These are phyloP conservation scores for Drosophila falleni DNA, from an alignment of 2,888 invertebrate species.

Conservation along the genomic window DNA sequence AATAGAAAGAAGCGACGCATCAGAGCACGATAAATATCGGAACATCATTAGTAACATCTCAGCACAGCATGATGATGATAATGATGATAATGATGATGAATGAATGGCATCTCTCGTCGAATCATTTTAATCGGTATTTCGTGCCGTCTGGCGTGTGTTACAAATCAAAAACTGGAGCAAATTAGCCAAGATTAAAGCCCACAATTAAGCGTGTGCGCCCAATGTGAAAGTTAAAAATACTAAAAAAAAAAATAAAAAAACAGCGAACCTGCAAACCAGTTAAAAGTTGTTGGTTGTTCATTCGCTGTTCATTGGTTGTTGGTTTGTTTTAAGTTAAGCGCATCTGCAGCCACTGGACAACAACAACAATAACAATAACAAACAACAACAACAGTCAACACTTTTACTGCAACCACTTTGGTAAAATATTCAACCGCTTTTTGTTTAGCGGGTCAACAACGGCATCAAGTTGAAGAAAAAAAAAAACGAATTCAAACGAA, in stretches of 20 bases:
- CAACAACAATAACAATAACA: slow-evolving; percentile 21
- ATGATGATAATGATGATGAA: slow-evolving; percentile 10
- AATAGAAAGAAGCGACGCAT: slow-evolving; percentile 10
- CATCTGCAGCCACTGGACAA: slow-evolving; percentile 58
- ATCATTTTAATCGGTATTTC: slow-evolving; percentile 53
- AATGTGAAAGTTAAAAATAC: slow-evolving; percentile 77
- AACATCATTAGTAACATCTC: background rate
- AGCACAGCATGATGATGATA: background rate
- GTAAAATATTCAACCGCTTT: slow-evolving; percentile 28
- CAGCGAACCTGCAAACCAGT: slow-evolving; percentile 70
- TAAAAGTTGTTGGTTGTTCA: slow-evolving; percentile 22
- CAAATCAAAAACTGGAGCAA: slow-evolving; percentile 75
- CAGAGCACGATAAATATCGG: slow-evolving; percentile 6
- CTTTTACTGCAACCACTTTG: slow-evolving; percentile 66
- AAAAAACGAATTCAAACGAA: slow-evolving; percentile 31
- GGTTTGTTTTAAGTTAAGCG: slow-evolving; percentile 39
- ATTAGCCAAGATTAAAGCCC: slow-evolving; percentile 76
- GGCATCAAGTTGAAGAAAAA: background rate
- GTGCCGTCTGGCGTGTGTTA: slow-evolving; percentile 46
- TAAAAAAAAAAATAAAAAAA: background rate
- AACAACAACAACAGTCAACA: slow-evolving; percentile 50
- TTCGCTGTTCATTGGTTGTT: background rate
- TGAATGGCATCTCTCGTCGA: slow-evolving; percentile 20
- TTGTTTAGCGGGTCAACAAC: slow-evolving; percentile 51
- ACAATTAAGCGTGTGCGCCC: slow-evolving; percentile 75